phyloP scores from a whole-genome alignment of 2,113 vertebrate species.

The Gallinago media region DNA sequence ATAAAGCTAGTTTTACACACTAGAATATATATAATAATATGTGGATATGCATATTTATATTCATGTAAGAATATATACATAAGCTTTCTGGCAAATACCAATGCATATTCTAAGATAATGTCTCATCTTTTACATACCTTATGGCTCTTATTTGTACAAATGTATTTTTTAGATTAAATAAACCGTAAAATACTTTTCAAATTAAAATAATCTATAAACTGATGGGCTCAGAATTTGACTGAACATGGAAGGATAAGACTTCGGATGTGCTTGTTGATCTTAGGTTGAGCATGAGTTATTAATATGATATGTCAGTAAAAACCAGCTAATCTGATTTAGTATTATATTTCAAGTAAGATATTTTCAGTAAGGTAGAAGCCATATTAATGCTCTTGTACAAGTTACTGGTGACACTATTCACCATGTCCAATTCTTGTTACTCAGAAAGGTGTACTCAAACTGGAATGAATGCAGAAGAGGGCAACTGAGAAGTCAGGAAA shows the following conservation, averaged over 20 bases:
- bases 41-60: slow-evolving; percentile 52
- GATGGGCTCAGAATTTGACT: background rate
- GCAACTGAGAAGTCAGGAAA: background rate
- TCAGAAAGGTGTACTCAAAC: background rate
- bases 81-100: slow-evolving; percentile 12
- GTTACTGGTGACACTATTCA: background rate
- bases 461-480: background rate
- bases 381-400: background rate
- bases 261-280: background rate
- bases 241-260: background rate
- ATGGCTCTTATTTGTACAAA: slow-evolving; percentile 16
- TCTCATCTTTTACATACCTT: background rate
- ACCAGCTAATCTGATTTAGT: background rate
- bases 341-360: background rate
- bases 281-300: background rate
- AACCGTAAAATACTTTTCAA: background rate
- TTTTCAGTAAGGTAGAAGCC: background rate
- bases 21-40: slow-evolving; percentile 47
- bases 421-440: background rate
- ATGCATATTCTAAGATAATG: slow-evolving; percentile 8
- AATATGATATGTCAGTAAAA: background rate
- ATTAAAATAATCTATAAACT: slow-evolving; percentile 16
- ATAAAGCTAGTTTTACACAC: background rate
- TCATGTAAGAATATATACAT: background rate
- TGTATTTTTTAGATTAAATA: background rate